A percentile compares a stretch with the other conserved stretches of the same genome.
phyloP scores from a whole-genome alignment of 2,888 invertebrate species.

The Ctenicera cuprea region DNA sequence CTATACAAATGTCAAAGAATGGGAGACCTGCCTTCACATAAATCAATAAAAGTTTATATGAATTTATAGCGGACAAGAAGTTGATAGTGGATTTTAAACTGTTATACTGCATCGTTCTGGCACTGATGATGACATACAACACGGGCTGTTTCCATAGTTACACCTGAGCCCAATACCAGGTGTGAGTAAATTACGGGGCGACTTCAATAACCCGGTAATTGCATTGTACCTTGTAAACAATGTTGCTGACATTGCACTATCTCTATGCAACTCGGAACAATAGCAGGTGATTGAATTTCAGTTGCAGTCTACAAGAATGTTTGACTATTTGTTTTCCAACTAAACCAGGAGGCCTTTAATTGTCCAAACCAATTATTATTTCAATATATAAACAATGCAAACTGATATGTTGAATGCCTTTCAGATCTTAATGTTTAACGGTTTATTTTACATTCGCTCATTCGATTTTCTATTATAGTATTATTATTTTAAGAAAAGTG shows the following conservation, averaged over 20 bases:
- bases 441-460: no score
- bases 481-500: no score
- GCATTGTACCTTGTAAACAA: slow-evolving; percentile 65
- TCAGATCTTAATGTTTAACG: no score
- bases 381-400: no score
- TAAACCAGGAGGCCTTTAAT: no score
- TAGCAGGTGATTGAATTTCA: slow-evolving; percentile 54
- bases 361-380: no score
- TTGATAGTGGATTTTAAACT: slow-evolving; percentile 66
- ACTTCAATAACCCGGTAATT: slow-evolving; percentile 64
- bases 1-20: slow-evolving; percentile 66
- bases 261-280: slow-evolving; percentile 56
- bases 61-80: slow-evolving; percentile 64
- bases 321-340: no score
- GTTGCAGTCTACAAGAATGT: slow-evolving; percentile 5
- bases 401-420: no score
- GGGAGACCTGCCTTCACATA: slow-evolving; percentile 63
- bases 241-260: slow-evolving; percentile 61
- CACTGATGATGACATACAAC: slow-evolving; percentile 62
- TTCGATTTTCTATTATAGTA: no score
- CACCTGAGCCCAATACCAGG: slow-evolving; percentile 56
- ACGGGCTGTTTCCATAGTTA: slow-evolving; percentile 57
- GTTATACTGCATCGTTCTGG: slow-evolving; percentile 62
- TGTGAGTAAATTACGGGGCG: slow-evolving; percentile 55
- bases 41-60: slow-evolving; percentile 65